A percentile compares a stretch with the other conserved stretches of the same genome.
phyloP scores from a whole-genome alignment of 2,888 invertebrate species.

The Plagiodera versicolora region DNA sequence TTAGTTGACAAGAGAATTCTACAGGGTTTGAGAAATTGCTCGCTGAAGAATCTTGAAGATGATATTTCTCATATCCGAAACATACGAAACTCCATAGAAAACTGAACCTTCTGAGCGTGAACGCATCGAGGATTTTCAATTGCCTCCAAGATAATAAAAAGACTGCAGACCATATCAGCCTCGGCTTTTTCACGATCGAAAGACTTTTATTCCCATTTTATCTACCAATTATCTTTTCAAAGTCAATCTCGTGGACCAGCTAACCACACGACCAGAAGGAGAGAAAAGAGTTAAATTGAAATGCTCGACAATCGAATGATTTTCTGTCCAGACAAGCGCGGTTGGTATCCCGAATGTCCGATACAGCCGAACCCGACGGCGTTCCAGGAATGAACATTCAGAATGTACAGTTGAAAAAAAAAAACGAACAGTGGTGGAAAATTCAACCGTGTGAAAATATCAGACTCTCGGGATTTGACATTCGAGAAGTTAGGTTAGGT shows the following conservation, averaged over 20 bases:
- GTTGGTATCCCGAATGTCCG: conserved; percentile 11
- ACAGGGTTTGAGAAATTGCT: too few species aligned
- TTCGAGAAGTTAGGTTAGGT: too few species aligned
- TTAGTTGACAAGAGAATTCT: too few species aligned
- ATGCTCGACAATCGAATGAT: conserved; percentile 12
- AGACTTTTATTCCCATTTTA: neutral
- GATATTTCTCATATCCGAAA: too few species aligned
- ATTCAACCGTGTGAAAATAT: too few species aligned
- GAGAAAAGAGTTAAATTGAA: conserved; percentile 20
- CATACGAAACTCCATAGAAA: too few species aligned
- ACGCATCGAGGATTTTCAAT: neutral
- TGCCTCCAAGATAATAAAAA: neutral
- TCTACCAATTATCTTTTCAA: conserved; percentile 1
- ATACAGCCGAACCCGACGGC: neutral
- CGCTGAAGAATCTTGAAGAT: too few species aligned
- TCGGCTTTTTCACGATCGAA: neutral
- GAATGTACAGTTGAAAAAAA: too few species aligned
- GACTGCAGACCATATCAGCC: neutral
- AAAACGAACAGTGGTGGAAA: too few species aligned
- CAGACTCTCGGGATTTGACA: too few species aligned
- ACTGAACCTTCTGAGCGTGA: too few species aligned
- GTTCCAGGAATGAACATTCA: neutral
- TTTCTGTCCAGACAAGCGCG: conserved; percentile 13
- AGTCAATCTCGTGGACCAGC: neutral
- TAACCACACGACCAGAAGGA: conserved; percentile 7